Conservation (phyloP, 2,113 vertebrate species). For the Hyla sarda region DNA sequence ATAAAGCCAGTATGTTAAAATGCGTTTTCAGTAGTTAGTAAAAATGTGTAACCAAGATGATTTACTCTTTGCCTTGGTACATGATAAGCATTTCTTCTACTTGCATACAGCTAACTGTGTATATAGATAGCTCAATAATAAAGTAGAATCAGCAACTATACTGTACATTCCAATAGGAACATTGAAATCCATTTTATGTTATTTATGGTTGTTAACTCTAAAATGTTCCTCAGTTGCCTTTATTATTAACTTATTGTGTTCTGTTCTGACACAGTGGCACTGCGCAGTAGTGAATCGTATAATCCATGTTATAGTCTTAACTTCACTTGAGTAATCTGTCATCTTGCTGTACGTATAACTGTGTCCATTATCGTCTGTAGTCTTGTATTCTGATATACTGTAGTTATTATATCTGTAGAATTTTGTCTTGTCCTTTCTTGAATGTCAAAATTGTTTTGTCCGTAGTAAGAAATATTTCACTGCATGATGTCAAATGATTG, state of each 20-base stretch:
- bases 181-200: slow-evolving; percentile 18
- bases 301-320: slow-evolving; percentile 33
- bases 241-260: slow-evolving; percentile 34
- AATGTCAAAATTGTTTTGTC: neutral
- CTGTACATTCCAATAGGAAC: slow-evolving; percentile 40
- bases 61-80: slow-evolving; percentile 23
- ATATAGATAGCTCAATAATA: slow-evolving; percentile 1
- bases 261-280: neutral
- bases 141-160: slow-evolving; percentile 16
- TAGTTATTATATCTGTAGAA: neutral
- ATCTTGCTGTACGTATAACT: slow-evolving; percentile 3
- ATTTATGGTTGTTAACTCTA: slow-evolving; percentile 29
- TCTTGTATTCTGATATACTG: neutral
- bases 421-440: neutral
- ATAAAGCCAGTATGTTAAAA: slow-evolving; percentile 5
- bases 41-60: neutral
- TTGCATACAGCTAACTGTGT: neutral
- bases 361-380: slow-evolving; percentile 31
- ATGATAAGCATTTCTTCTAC: slow-evolving; percentile 18
- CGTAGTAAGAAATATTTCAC: neutral
- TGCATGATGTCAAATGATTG: slow-evolving; percentile 6
- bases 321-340: neutral
- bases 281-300: slow-evolving; percentile 20
- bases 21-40: slow-evolving; percentile 3
- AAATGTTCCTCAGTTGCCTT: slow-evolving; percentile 40